Base-by-base conservation (phyloP, 1,140 invertebrate genomes). In the Araneus ventricosus region DNA sequence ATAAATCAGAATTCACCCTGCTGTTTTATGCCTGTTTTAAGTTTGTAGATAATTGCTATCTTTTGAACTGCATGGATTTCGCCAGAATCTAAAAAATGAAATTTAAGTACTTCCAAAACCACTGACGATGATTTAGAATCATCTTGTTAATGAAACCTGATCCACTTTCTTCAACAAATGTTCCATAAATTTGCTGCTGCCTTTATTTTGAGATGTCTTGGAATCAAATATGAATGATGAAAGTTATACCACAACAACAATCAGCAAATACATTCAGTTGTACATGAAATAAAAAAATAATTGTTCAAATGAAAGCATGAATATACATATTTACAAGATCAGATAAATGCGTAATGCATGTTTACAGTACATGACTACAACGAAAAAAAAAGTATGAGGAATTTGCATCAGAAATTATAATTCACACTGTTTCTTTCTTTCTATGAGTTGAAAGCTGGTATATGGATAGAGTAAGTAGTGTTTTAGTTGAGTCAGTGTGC, bases 211-310 rank as follows among this genome's bases (percentile, higher is more conserved):
- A 52, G 45, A 52, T 52, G 10, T 63, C 3, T 2, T n/a, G 22
- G n/a, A 63, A 63, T n/a, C 22, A 63, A 22, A 24, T 6, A 63
- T 20, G 27, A 34, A 7, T 79, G 14, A 79, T 27, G 1, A 37
- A 34, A 30, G 70, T 79, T 17, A 75, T 75, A 30, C 34, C 70
- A 79, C 70, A 79, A 27, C 7, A 34, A 79, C 27, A 24, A 79
- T 37, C 70, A 79, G 20, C 10, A 79, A 37, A 79, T 79, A 79
- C 17, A 79, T 79, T 34, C 27, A 34, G 27, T 27, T 79, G 34
- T 79, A 79, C 70, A 79, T 79, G 70, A 79, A 79, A 79, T 79
- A n/a, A n/a, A 79, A 79, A 79, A 27, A 8, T 5, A 30, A 37
- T 6, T 22, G n/a, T 63, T 63, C 1, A 63, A 63, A 63, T 24